Conservation (phyloP, 2,797 vertebrate species). For the Parauchenoglanis punctatus region DNA sequence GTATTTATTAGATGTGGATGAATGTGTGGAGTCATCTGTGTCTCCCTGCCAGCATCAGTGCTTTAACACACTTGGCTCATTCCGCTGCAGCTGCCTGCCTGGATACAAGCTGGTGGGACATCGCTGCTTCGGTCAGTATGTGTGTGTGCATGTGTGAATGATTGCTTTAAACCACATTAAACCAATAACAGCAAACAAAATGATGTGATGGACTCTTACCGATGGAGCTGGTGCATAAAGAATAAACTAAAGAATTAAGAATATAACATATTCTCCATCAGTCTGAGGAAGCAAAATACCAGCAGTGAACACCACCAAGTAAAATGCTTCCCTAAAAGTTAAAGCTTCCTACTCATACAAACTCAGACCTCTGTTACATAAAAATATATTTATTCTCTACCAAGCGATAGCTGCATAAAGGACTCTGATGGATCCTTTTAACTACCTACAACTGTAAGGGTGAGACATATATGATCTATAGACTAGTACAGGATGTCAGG, state of each 20-base stretch:
- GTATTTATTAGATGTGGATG: slow-evolving; percentile 76
- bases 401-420: not conserved
- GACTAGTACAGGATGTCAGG: not conserved
- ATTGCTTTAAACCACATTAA: slow-evolving; percentile 49
- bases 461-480: not conserved
- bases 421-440: not conserved
- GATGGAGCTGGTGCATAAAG: not conserved
- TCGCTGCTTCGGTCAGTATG: slow-evolving; percentile 77
- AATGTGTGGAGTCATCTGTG: slow-evolving; percentile 79
- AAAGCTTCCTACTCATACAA: not conserved
- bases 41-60: slow-evolving; percentile 84
- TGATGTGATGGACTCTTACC: not conserved
- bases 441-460: not conserved
- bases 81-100: slow-evolving; percentile 78
- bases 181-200: not conserved
- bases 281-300: not conserved
- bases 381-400: not conserved
- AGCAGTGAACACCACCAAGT: not conserved
- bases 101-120: slow-evolving; percentile 81
- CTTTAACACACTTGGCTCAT: slow-evolving; percentile 81
- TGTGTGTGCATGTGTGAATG: slow-evolving; percentile 10
- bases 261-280: not conserved
- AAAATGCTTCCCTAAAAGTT: not conserved
- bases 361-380: not conserved
- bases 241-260: not conserved